Conservation (phyloP, 2,888 invertebrate species). For the Dromius quadrimaculatus region DNA sequence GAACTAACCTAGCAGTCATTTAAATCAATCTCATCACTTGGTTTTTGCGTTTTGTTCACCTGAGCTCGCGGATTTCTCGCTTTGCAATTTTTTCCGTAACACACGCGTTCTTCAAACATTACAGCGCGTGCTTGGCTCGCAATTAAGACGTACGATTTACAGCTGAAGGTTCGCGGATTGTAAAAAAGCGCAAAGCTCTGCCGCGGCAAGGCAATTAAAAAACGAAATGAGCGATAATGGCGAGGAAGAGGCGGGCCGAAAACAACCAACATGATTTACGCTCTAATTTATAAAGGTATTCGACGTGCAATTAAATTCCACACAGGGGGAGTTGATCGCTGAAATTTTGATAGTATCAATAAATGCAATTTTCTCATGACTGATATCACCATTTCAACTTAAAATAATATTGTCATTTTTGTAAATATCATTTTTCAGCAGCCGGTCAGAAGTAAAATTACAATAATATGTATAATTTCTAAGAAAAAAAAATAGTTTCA, state of each 20-base stretch:
- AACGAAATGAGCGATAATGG: constrained; percentile 37
- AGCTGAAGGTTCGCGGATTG: not conserved
- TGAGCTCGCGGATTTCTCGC: constrained; percentile 9
- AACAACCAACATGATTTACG: not conserved
- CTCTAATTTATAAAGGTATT: not conserved
- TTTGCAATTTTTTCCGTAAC: constrained; percentile 14
- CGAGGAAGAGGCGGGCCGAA: constrained; percentile 22
- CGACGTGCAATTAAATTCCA: not conserved
- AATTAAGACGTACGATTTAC: constrained; percentile 18
- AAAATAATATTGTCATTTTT: too few relatives aligned
- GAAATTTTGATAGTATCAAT: too few relatives aligned
- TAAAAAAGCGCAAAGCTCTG: not conserved
- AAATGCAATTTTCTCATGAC: too few relatives aligned
- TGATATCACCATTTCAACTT: too few relatives aligned
- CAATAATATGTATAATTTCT: too few relatives aligned
- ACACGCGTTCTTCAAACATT: not conserved
- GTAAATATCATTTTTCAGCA: too few relatives aligned
- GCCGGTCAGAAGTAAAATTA: too few relatives aligned
- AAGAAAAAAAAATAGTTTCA: too few relatives aligned
- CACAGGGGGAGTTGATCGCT: too few relatives aligned
- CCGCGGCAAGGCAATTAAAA: constrained; percentile 33
- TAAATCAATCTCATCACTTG: not conserved
- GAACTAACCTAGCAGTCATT: not conserved
- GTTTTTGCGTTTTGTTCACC: not conserved
- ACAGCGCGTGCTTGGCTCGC: not conserved